Base-by-base conservation (phyloP, 1,140 invertebrate genomes). In the Proales similis region DNA sequence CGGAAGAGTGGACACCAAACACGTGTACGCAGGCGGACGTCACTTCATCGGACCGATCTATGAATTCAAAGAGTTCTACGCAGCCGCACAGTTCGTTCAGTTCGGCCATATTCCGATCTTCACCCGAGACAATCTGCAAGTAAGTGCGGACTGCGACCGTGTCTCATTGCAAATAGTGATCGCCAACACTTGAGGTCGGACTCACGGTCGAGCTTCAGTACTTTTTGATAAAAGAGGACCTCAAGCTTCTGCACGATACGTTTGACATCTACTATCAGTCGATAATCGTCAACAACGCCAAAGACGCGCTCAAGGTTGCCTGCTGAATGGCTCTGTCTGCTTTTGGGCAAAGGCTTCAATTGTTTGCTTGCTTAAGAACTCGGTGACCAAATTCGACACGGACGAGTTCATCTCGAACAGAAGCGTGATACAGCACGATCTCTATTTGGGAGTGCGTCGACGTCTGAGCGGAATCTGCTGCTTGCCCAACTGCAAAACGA, bases 181-280 rank as follows among this genome's bases (percentile, higher is more conserved):
- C 17, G 29, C 47, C 24, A 63, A 24, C 63, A 29, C 66, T 67
- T 11, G 36, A 72, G 70, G 68, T 72, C 9, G 60, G 48, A 19
- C 47, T 71, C 9, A 62, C 66, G 6, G 67, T 64, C 2, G 20
- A 65, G 6, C 66, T 68, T 6, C 71, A 71, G 64, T 72, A 71
- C 51, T 70, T 70, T 53, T 57, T 72, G 11, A 61, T 68, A 4
- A 66, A 67, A 63, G 65, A 70, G 19, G 66, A 72, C 26, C 42
- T 72, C 5, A 43, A 62, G 0, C 42, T 64, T 5, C 49, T 72
- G 7, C 71, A 72, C 49, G 51, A 66, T 20, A 51, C 65, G 7
- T 72, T 69, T 61, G 70, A 71, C 48, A 12, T 71, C 1, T 66
- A 68, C 60, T 72, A 72, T 63, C 47, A 69, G 29, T 63, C 66